Base-by-base conservation (phyloP, 2,888 invertebrate genomes). In the Chamaedrilus cognettii region DNA sequence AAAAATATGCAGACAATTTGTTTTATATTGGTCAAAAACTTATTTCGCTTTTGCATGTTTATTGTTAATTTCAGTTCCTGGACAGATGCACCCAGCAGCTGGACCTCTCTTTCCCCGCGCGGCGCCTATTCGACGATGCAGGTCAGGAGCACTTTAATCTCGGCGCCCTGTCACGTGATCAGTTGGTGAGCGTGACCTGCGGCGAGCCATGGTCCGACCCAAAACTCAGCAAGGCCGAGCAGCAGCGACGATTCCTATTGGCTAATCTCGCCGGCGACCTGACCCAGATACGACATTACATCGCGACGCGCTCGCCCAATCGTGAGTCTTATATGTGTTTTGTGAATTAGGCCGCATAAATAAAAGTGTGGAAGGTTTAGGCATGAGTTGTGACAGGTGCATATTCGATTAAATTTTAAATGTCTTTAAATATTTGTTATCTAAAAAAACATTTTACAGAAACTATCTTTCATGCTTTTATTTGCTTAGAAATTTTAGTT, bases 161-260 rank as follows among this genome's bases (percentile, higher is more conserved):
- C 67, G 72, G 75, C 34, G 73, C 72, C n/a, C 69, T 84, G 61
- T 69, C 75, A 59, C 73, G 80, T 5, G 81, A 83, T 65, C 78
- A 82, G 67, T 59, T 81, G 58, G 80, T 83, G 28, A 83, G 78
- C 68, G 70, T 74, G 33, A 75, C 72, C 35, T 82, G 81, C 69
- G 83, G 83, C 3, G 84, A 84, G 65, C 67, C 77, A 1, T 83
- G 83, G 83, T 76, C 74, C 5, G 81, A 83, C 72, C 83, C 84
- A 0, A 74, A 72, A 58, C 72, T 81, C n/a, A 77, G 78, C 33
- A 77, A 76, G 64, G 75, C 77, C 2, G 82, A 84, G 70, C 82
- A 83, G 64, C 79, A 82, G 69, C 71, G 81, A 26, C 73, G 82
- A 55, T 73, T 77, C 65, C 72, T 81, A n/a, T 72, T 83, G 67